Conservation (phyloP, 2,113 vertebrate species). For the Thomomys bottae region DNA sequence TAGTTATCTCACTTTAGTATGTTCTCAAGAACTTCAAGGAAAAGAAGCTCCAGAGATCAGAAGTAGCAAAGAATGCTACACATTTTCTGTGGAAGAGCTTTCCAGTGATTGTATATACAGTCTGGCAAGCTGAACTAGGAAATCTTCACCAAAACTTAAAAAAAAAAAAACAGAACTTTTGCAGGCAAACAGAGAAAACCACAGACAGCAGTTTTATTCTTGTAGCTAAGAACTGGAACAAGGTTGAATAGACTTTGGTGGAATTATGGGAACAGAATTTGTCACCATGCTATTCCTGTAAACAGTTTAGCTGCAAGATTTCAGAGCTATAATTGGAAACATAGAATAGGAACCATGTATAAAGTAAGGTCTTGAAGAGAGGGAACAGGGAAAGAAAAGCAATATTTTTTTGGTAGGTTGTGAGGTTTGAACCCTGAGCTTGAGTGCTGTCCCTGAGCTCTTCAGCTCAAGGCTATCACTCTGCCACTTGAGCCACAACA, state of each 20-base stretch:
- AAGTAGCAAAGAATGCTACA: not conserved
- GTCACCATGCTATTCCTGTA: not conserved
- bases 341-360: not conserved
- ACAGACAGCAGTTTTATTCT: not conserved
- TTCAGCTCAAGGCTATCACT: no score
- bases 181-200: not conserved
- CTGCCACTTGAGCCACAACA: no score
- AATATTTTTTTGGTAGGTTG: no score
- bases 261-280: not conserved
- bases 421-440: no score
- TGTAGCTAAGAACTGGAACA: not conserved
- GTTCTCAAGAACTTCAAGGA: not conserved
- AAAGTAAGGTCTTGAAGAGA: not conserved
- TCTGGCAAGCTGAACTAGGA: not conserved
- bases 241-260: not conserved
- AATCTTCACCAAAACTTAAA: not conserved
- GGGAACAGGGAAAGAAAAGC: not conserved
- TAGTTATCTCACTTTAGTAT: not conserved
- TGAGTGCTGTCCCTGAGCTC: no score
- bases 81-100: not conserved
- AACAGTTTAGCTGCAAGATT: not conserved
- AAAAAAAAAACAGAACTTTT: not conserved
- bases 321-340: not conserved
- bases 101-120: not conserved
- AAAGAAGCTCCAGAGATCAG: not conserved